Evolutionary conservation across 2,113 vertebrate genomes (phyloP).

Genomic region (Gadus chalcogrammus): DNA sequence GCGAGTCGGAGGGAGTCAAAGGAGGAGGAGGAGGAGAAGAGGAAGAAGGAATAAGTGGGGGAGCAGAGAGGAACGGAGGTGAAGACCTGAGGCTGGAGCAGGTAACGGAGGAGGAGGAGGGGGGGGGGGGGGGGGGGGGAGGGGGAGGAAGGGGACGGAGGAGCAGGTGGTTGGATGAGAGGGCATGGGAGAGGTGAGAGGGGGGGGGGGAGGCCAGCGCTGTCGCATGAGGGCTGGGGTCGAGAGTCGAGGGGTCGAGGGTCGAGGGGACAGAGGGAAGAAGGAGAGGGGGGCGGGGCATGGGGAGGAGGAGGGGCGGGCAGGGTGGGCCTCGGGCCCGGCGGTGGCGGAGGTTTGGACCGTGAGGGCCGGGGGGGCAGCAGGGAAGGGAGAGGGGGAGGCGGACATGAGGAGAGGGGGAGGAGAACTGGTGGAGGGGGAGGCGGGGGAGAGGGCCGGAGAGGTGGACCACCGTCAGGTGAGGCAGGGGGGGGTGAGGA

Average conservation of each 20-base stretch:
- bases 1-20: neutral
- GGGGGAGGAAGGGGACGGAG: constrained; percentile 29
- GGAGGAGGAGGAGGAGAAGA: neutral
- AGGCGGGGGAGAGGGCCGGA: constrained; percentile 1
- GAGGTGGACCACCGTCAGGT: neutral
- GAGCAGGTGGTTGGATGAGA: constrained; percentile 17
- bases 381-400: neutral
- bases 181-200: too few species aligned
- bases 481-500: constrained; percentile 3
- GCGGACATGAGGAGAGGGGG: constrained; percentile 21
- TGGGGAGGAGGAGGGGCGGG: constrained; percentile 7
- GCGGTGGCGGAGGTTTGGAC: constrained; percentile 19
- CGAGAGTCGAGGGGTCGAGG: too few species aligned
- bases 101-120: constrained; percentile 12
- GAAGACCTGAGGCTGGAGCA: neutral
- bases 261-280: neutral
- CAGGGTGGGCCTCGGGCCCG: constrained; percentile 3
- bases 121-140: constrained; percentile 19
- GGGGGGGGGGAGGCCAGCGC: too few species aligned
- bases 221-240: too few species aligned
- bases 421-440: constrained; percentile 3
- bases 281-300: constrained; percentile 19
- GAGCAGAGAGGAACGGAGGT: neutral
- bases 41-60: neutral
- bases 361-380: neutral